Percentiles rank a stretch among this genome's conserved stretches.
Evolutionary conservation across 2,113 vertebrate genomes (phyloP).

Genomic region (Eulacestoma nigropectus): DNA sequence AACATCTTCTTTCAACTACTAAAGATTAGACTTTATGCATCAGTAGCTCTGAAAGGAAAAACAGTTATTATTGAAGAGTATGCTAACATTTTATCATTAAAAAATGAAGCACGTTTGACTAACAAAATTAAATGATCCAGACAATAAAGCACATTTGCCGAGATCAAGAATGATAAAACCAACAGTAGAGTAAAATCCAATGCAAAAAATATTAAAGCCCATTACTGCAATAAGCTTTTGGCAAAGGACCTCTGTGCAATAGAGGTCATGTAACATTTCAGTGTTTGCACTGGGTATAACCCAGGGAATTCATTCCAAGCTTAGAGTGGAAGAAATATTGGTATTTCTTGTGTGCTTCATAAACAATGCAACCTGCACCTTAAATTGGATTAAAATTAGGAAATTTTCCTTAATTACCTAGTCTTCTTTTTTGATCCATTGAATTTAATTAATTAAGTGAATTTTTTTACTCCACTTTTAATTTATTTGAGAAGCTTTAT

Average conservation of each 20-base stretch:
- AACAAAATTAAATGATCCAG: conserved; percentile 65
- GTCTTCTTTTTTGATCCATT: not conserved
- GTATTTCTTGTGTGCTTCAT: not conserved
- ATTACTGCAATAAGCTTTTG: conserved; percentile 20
- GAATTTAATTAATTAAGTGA: not conserved
- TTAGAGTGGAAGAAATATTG: not conserved
- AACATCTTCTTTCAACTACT: conserved; percentile 40
- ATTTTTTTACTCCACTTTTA: not conserved
- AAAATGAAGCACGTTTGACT: conserved; percentile 56
- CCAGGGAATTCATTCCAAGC: not conserved
- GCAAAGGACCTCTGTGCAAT: not conserved
- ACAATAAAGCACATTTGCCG: conserved; percentile 54
- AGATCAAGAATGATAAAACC: conserved; percentile 50
- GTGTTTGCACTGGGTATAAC: not conserved
- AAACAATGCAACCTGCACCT: not conserved
- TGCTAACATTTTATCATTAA: conserved; percentile 50
- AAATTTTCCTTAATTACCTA: not conserved
- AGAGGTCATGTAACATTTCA: not conserved
- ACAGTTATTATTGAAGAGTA: conserved; percentile 35
- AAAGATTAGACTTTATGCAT: conserved; percentile 54
- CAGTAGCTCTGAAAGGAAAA: conserved; percentile 29
- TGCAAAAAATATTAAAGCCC: conserved; percentile 22
- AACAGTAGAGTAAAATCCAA: conserved; percentile 1
- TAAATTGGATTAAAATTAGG: not conserved
- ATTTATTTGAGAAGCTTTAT: not conserved